Base-by-base conservation (phyloP, 2,888 invertebrate genomes). In the Suillia variegata region DNA sequence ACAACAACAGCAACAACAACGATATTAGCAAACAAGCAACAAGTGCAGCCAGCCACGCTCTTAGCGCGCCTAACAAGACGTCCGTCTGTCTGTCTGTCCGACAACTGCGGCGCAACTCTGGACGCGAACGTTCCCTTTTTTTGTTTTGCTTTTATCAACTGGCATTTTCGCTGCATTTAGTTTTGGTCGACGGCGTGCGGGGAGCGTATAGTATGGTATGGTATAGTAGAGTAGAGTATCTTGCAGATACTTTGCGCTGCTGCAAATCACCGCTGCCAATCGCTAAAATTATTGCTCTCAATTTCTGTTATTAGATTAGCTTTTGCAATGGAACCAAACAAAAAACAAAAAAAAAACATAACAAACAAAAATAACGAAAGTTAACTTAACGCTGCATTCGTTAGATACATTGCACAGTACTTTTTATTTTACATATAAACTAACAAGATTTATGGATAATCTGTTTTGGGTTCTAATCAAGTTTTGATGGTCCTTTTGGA, bases 261-360 rank as follows among this genome's bases (percentile, higher is more conserved):
- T 20, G 65, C 69, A 72, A 73, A 76, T 72, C 75, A 67, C 67
- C 71, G 67, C 74, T 72, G 69, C 74, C 76, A 74, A 74, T 76
- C 76, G 74, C 69, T 70, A 58, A 76, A 74, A 75, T 76, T 76
- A 76, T 74, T 75, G 76, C 77, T 72, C 74, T 75, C 76, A 74
- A 75, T 77, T 77, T 75, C 73, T 74, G 72, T 74, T 75, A 75
- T 75, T 75, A 77, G 77, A 76, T 75, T 76, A 73, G 71, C 68
- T 73, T 71, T 76, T 71, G 68, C 31, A 55, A 53, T 67, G 65
- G 10, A 38, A n/a, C 10, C 15, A 8, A 38, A 10, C 38, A 10
- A 38, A 38, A 10, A 38, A 13, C 6, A 38, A 38, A 38, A 38
- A 10, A 38, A 38, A n/a, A 10, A 38, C 13, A n/a, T n/a, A 4